Conservation (phyloP, 92 coral and sea anemone species). For the Nematostella vectensis region DNA sequence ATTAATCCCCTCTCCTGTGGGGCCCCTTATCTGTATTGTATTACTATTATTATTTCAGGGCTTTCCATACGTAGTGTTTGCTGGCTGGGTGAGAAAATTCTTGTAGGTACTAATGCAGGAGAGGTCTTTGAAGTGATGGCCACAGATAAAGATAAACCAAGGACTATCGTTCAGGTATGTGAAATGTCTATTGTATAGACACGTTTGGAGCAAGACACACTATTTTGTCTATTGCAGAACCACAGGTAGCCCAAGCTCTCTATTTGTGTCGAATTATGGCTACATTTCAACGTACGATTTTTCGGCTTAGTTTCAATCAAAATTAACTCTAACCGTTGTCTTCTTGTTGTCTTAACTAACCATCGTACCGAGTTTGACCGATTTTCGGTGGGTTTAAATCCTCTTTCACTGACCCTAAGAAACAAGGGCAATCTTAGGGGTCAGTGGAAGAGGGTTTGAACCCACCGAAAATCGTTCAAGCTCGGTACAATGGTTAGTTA, state of each 20-base stretch:
- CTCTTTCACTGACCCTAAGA: too few relatives aligned
- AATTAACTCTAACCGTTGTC: not conserved
- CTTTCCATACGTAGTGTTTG: slow-evolving; percentile 89
- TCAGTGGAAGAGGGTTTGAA: too few relatives aligned
- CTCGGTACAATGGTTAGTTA: too few relatives aligned
- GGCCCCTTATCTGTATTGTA: not conserved
- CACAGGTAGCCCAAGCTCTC: too few relatives aligned
- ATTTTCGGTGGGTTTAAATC: too few relatives aligned
- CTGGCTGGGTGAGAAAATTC: slow-evolving; percentile 87
- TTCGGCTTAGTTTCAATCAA: not conserved
- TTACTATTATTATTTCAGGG: slow-evolving; percentile 25
- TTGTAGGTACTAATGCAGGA: slow-evolving; percentile 95
- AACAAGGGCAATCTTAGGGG: too few relatives aligned
- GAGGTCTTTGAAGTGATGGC: slow-evolving; percentile 93
- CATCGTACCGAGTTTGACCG: too few relatives aligned
- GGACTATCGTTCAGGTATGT: slow-evolving; percentile 83
- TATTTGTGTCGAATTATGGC: too few relatives aligned
- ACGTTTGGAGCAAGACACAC: too few relatives aligned
- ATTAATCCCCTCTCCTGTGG: not conserved
- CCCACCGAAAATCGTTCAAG: too few relatives aligned
- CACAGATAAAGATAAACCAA: slow-evolving; percentile 87
- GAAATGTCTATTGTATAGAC: not conserved
- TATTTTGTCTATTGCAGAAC: not conserved
- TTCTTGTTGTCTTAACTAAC: too few relatives aligned
- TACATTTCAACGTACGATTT: too few relatives aligned